phyloP scores from a whole-genome alignment of 2,113 vertebrate genomes.

The Phalacrocorax brasilianus region DNA sequence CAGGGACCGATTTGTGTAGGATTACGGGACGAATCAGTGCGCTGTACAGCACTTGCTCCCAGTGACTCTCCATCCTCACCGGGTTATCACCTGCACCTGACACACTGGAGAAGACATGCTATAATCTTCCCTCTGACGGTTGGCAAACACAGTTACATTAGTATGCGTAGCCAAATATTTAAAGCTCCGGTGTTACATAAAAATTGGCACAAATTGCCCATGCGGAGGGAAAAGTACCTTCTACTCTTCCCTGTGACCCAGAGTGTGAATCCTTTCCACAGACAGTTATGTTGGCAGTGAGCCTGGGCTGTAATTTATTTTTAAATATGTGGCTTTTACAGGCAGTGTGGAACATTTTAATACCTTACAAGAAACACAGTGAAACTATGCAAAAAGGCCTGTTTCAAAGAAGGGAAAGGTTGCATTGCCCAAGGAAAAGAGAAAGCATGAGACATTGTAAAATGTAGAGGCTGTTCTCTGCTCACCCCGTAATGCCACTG shows the following conservation, averaged over 20 bases:
- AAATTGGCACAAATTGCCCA: not conserved
- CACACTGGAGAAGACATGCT: not conserved
- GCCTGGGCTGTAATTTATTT: constrained; percentile 4
- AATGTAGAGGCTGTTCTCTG: not conserved
- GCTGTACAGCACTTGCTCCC: not conserved
- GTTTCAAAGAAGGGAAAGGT: not conserved
- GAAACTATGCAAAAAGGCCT: not conserved
- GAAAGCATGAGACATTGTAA: not conserved
- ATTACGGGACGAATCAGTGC: not conserved
- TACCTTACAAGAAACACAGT: not conserved
- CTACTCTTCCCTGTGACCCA: not conserved
- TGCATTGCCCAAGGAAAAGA: not conserved
- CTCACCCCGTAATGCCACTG: not conserved
- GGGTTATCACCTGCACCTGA: not conserved
- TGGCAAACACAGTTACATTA: not conserved
- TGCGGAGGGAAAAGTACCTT: constrained; percentile 5
- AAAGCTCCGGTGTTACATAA: not conserved
- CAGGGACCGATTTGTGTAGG: not conserved
- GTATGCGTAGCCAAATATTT: not conserved
- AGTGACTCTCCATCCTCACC: not conserved
- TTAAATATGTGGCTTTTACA: not conserved
- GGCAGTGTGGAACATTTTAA: not conserved
- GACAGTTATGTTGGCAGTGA: not conserved
- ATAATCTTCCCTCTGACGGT: not conserved
- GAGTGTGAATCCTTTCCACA: not conserved